Evolutionary conservation across 1,140 invertebrate genomes (phyloP), one percentile per base, ranked within the genome.

Genomic region (Cydia fagiglandana): DNA sequence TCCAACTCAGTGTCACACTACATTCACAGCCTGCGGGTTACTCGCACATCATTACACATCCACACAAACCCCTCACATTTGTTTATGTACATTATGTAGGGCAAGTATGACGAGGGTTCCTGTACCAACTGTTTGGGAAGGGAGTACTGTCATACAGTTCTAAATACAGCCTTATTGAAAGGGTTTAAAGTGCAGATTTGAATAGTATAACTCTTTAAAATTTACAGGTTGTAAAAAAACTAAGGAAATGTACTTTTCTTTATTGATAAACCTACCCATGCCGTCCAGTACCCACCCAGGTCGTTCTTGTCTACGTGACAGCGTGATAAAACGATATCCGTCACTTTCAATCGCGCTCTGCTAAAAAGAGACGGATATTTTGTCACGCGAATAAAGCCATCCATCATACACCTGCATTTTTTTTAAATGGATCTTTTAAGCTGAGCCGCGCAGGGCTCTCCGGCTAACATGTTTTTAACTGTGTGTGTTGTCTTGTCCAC

Each of bases 401-500:
- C n/a, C n/a, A n/a, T n/a, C n/a, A n/a, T n/a, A n/a, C n/a, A n/a
- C n/a, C n/a, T n/a, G n/a, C n/a, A n/a, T n/a, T n/a, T n/a, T n/a
- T n/a, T n/a, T n/a, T n/a, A n/a, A n/a, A n/a, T n/a, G n/a, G n/a
- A n/a, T n/a, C n/a, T n/a, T n/a, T n/a, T n/a, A n/a, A n/a, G n/a
- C n/a, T n/a, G n/a, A n/a, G n/a, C n/a, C n/a, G n/a, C n/a, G n/a
- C n/a, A n/a, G n/a, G n/a, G n/a, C n/a, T n/a, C n/a, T 0, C 24
- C 24, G 24, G 2, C 24, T 24, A 24, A 0, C 24, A 24, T n/a
- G 20, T 61, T 20, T 24, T 61, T 24, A 70, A 70, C 15, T 7
- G 13, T 68, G 13, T 47, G 20, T 50, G 15, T 74, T 74, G 76
- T 56, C 28, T 80, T 83, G 80, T 82, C 83, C 74, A 47, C 86